Base-by-base conservation (phyloP, 1,140 invertebrate genomes). In the Phthorimaea operculella region DNA sequence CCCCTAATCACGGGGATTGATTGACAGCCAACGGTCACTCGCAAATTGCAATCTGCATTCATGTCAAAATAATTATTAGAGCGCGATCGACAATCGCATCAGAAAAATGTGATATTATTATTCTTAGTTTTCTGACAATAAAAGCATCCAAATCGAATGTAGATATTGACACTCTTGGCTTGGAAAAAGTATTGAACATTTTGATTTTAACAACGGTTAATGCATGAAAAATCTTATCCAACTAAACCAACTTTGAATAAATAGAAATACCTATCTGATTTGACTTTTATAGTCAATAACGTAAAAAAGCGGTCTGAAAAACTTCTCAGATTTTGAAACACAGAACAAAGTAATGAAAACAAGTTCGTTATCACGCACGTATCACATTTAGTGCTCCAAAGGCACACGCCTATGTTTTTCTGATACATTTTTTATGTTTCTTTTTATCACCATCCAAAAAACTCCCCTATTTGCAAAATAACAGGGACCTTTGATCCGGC, bases 11-110 rank as follows among this genome's bases (percentile, higher is more conserved):
- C 66, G 33, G 52, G 70, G 72, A 82, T 78, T 83, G 80, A 81
- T 80, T 82, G 80, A 82, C 80, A 82, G 70, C 49, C 66, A 78
- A 80, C 77, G 76, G 80, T 79, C 79, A 80, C 70, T 80, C 64
- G 64, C 66, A 69, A 73, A 74, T 72, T 66, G 59, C 60, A 68
- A 64, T 28, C 62, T 63, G 67, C 53, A 59, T 60, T 34, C 54
- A 21, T 47, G 51, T 58, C 52, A 55, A 55, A 60, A 66, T 55
- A 57, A 54, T 53, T 54, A 58, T 47, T 15, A 47, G 14, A 14
- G 15, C 16, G n/a, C 44, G 55, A 52, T 55, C 57, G 49, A 54
- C 62, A n/a, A 1, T 28, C 21, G 6, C 21, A 28, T 28, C 21
- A 4, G 21, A 2, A 28, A 28, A 4, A 2, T 2, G 2, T 28